Base-by-base conservation (phyloP, 2,797 vertebrate species). In the Sebastes itinus region DNA sequence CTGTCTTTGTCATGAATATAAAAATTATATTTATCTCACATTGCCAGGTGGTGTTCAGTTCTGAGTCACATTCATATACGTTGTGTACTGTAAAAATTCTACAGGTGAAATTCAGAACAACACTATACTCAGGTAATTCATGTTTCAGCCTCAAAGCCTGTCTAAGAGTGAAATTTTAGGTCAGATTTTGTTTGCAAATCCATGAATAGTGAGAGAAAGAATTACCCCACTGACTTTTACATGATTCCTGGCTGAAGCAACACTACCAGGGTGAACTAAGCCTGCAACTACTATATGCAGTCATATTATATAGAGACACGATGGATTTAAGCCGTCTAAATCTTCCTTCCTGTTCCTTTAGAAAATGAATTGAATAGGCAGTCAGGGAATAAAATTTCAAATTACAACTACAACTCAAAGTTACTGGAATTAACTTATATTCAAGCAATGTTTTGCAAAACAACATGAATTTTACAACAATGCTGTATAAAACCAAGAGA, bases 401-500 rank as follows among this genome's bases (percentile, higher is more conserved):
- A 82, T 72, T 81, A 84, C n/a, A 85, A 85, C 46, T 79, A 58
- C 38, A 82, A 86, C 60, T 86, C 33, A 77, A 72, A 71, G 20
- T 23, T 46, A 72, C 33, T 16, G 66, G 33, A 81, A 87, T 83
- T 16, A 38, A 65, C 46, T 77, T 81, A 83, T 78, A 84, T 85
- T 88, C n/a, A 88, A 82, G 75, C 75, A 87, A 23, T 56, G 67
- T 69, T 81, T 83, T 75, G 63, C 69, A 74, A 81, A 75, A 84
- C 38, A 77, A 69, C 38, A 72, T 28, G 4, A 52, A 74, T 79
- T 81, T 88, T 80, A 87, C 78, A 90, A 87, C 76, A 84, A 66
- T 58, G 72, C 56, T 82, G 60, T 87, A 91, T 67, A 89, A 91
- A 92, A 91, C 60, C 76, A 78, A 62, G 60, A 86, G 23, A 42